Evolutionary conservation across 2,888 invertebrate species (phyloP), one percentile per base, ranked within the genome.

Genomic region (Fragum sueziense): DNA sequence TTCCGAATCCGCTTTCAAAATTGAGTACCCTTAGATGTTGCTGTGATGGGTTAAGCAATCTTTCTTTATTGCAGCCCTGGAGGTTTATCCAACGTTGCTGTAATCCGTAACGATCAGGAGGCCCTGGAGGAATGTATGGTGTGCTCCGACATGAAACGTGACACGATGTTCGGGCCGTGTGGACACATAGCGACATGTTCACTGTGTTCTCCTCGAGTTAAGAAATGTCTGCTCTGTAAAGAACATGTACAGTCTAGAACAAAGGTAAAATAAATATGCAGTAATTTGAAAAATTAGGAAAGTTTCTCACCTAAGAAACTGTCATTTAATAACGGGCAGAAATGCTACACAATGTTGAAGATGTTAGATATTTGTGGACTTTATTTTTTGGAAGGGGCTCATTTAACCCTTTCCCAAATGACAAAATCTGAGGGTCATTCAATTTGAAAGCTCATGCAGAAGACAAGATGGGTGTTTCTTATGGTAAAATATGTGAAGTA

Each of bases 171-270:
- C 84, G 91, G 92, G 14, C 93, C 93, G 0, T 93, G 93, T 79
- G 91, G 92, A 68, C 99, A 99, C 93, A 97, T 98, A 71, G 96
- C 97, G 86, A 98, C 98, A 92, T 99, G 99, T 93, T 96, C 96
- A 81, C 96, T 95, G 20, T 99, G 99, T 93, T 97, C 97, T 14
- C 93, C 94, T 2, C 94, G 97, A 51, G 98, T 99, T 86, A 98
- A 98, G 94, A 98, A 98, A 94, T 99, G 98, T 93, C 95, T 99
- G 80, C 95, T 97, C 82, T 99, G 99, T 91, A 96, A 98, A 78
- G 97, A 97, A 88, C 95, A 96, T 68, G 97, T 98, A 74, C 94
- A 95, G 78, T 95, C 95, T 0, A 95, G 97, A 85, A 95, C 96
- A 85, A 97, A 97, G 95, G 96, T 96, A 47, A n/a, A n/a, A 37